A percentile compares a stretch with the other conserved stretches of the same genome.
Conservation (phyloP, 1,140 invertebrate genomes). For the Macrobrachium nipponense region DNA sequence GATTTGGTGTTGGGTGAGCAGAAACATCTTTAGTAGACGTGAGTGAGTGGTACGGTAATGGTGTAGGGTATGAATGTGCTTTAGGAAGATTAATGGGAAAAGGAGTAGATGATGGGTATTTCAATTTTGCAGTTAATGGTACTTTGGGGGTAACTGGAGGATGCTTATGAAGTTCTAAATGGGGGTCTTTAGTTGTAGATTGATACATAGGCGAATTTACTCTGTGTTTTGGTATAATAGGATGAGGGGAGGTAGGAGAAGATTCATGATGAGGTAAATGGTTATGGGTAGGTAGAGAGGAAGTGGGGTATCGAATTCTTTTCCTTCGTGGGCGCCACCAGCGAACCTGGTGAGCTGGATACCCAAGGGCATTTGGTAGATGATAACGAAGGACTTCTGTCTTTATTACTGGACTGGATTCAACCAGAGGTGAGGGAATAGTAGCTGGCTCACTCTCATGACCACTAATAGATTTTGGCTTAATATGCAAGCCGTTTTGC, state of each 20-base stretch:
- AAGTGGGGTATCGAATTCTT: not conserved
- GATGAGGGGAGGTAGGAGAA: not conserved
- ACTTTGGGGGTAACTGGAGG: not conserved
- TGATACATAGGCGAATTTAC: too few relatives aligned
- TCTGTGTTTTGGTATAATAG: not conserved
- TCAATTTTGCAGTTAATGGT: not conserved
- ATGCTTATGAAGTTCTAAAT: not conserved
- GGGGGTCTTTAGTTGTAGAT: not conserved
- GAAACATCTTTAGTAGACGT: not conserved
- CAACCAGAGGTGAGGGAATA: not conserved
- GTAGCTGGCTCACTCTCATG: not conserved
- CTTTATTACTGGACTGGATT: not conserved
- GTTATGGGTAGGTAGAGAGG: not conserved
- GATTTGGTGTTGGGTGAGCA: not conserved
- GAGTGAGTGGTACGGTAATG: conserved; percentile 45
- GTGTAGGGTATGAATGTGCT: conserved; percentile 13
- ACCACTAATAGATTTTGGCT: not conserved
- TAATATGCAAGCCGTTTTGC: not conserved
- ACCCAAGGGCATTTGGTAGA: not conserved
- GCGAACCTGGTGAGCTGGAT: not conserved
- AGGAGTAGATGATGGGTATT: conserved; percentile 22
- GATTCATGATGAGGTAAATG: not conserved
- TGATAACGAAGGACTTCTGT: conserved; percentile 10
- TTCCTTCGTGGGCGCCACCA: not conserved
- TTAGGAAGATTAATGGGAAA: conserved; percentile 21